These are phyloP conservation scores for Monarcha castaneiventris DNA, from an alignment of 2,113 vertebrate species.

Conservation along the genomic window DNA sequence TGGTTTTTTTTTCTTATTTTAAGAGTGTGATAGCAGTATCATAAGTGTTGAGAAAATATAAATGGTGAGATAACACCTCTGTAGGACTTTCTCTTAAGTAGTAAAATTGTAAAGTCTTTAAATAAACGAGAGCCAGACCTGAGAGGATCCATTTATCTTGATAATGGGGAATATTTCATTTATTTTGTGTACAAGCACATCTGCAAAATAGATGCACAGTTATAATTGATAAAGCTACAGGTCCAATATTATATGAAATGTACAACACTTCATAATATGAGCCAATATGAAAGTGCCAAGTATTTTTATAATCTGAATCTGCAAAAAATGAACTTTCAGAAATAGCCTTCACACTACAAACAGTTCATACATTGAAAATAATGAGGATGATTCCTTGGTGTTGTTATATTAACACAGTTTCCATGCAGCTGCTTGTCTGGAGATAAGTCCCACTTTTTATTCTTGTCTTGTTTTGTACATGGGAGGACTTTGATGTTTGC, in stretches of 20 bases:
- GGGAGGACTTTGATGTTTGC: background rate
- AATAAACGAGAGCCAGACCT: constrained; percentile 70
- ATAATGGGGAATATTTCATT: constrained; percentile 60
- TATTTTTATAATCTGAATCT: constrained; percentile 1
- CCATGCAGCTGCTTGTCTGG: background rate
- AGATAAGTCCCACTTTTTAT: background rate
- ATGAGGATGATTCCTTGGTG: background rate
- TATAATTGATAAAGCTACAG: background rate
- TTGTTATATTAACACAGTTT: background rate
- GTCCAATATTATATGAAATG: background rate
- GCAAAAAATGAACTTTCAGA: constrained; percentile 14
- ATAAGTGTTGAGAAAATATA: constrained; percentile 86
- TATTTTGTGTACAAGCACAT: constrained; percentile 63
- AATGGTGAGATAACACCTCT: constrained; percentile 86
- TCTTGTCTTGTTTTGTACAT: background rate
- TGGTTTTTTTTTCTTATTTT: constrained; percentile 67
- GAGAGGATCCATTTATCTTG: constrained; percentile 68
- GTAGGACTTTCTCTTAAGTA: constrained; percentile 81
- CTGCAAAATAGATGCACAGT: background rate
- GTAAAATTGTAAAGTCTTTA: constrained; percentile 81
- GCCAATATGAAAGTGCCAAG: background rate
- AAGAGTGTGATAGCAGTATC: constrained; percentile 84
- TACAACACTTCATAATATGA: background rate
- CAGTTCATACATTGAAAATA: background rate
- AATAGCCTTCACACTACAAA: background rate